phyloP scores from a whole-genome alignment of 2,797 vertebrate genomes.

The Danio aesculapii region DNA sequence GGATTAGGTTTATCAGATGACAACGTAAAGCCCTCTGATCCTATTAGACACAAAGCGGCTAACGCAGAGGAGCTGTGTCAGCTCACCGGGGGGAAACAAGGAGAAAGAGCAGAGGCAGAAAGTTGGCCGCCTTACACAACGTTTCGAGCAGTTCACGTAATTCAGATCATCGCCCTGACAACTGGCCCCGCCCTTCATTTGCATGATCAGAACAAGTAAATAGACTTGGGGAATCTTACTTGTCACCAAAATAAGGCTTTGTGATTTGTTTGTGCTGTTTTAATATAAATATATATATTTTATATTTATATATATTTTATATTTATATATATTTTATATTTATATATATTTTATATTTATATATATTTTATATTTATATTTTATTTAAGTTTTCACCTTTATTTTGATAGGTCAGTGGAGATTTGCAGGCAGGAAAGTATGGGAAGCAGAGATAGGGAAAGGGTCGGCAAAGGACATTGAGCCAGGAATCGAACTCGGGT shows the following conservation, averaged over 20 bases:
- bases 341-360: no score
- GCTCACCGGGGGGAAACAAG: conserved; percentile 71
- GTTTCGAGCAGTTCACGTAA: background rate
- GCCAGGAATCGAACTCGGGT: no score
- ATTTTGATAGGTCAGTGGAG: no score
- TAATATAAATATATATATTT: background rate
- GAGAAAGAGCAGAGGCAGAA: conserved; percentile 19
- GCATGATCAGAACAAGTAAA: background rate
- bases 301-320: no score
- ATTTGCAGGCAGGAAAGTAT: no score
- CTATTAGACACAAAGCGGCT: conserved; percentile 89
- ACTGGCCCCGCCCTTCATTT: background rate
- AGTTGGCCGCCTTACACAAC: conserved; percentile 14
- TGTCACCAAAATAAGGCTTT: background rate
- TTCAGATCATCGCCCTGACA: no score
- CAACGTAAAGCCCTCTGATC: conserved; percentile 88
- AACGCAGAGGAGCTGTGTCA: conserved; percentile 89
- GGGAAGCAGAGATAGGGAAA: no score
- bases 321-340: no score
- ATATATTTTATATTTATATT: no score
- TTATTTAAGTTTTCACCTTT: no score
- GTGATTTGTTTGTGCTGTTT: background rate
- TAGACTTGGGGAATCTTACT: background rate
- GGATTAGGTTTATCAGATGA: conserved; percentile 94
- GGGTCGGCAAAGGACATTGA: no score